Conservation (phyloP, 2,888 invertebrate species). For the Hecatera dysodea region DNA sequence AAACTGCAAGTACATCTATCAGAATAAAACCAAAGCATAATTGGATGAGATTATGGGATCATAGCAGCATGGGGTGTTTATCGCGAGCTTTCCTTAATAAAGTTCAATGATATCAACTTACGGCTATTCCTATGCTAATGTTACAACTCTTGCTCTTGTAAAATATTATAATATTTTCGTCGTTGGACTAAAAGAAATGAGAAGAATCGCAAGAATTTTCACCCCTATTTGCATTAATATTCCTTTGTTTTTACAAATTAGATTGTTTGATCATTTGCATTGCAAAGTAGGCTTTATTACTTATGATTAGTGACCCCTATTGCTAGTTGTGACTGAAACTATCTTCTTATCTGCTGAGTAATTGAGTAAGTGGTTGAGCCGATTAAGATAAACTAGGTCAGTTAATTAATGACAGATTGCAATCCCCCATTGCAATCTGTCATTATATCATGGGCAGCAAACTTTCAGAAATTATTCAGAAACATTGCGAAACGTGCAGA, state of each 20-base stretch:
- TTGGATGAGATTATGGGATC: conserved; percentile 70
- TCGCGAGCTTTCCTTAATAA: conserved; percentile 80
- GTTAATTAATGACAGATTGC: conserved; percentile 41
- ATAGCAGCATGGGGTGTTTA: conserved; percentile 80
- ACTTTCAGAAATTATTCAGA: too few species aligned
- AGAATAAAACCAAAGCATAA: conserved; percentile 71
- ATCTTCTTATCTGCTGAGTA: conserved; percentile 22
- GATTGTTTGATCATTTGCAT: conserved; percentile 52
- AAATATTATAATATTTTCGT: conserved; percentile 81
- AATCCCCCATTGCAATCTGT: conserved; percentile 9
- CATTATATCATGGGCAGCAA: background rate
- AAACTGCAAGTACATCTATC: conserved; percentile 50
- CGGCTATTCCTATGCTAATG: conserved; percentile 85
- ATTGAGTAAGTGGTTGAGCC: conserved; percentile 39
- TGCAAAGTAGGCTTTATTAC: conserved; percentile 32
- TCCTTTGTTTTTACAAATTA: conserved; percentile 63
- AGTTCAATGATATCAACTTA: conserved; percentile 80
- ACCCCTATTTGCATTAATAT: conserved; percentile 76
- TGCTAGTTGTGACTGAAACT: conserved; percentile 21
- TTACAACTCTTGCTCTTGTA: conserved; percentile 84
- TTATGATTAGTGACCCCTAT: conserved; percentile 14
- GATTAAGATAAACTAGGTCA: conserved; percentile 39
- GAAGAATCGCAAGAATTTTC: conserved; percentile 80
- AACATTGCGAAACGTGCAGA: background rate
- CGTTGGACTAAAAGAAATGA: conserved; percentile 74